phyloP scores from a whole-genome alignment of 2,797 vertebrate species.

The Nannoperca obscura region DNA sequence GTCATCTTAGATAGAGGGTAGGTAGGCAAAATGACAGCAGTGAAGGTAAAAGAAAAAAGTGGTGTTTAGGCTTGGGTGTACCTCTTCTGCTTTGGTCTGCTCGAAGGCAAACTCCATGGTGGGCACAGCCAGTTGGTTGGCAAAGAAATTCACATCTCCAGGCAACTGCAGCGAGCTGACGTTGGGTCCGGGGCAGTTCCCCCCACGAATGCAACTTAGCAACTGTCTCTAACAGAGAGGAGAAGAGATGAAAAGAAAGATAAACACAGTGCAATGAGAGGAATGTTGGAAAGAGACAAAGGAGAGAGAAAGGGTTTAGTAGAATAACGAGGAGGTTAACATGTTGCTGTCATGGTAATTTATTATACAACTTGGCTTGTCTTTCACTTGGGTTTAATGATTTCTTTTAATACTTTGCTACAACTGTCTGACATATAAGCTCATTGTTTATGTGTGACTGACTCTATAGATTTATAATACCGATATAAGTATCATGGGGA shows the following conservation, averaged over 20 bases:
- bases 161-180: constrained; percentile 90
- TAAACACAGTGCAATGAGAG: neutral
- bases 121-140: constrained; percentile 92
- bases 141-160: constrained; percentile 92
- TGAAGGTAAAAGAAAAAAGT: neutral
- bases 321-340: neutral
- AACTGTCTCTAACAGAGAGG: constrained; percentile 87
- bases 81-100: constrained; percentile 87
- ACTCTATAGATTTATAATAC: neutral
- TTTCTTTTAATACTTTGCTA: neutral
- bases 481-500: neutral
- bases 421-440: neutral
- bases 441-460: neutral
- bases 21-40: neutral
- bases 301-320: neutral
- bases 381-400: neutral
- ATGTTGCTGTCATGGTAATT: neutral
- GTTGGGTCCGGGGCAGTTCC: constrained; percentile 85
- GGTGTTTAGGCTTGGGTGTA: constrained; percentile 60
- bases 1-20: neutral
- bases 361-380: neutral
- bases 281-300: neutral
- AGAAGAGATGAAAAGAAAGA: neutral
- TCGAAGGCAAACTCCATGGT: constrained; percentile 89
- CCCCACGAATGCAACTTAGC: constrained; percentile 85